Evolutionary conservation across 2,797 vertebrate genomes (phyloP).

Genomic region (Peromyscus eremicus): DNA sequence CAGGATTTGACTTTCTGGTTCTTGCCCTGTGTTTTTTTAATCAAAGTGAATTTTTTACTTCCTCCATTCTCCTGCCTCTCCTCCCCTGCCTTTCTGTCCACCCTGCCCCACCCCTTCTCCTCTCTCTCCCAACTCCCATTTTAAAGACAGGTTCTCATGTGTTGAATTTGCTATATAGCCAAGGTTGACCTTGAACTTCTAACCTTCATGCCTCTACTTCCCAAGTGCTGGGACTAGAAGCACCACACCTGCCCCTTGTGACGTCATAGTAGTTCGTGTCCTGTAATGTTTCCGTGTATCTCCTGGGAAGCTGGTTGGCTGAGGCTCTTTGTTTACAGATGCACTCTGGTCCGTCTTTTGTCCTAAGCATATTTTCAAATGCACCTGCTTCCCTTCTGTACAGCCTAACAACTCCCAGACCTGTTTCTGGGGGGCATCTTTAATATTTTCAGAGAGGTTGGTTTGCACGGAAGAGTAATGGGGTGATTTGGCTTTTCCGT

Average conservation of each 20-base stretch:
- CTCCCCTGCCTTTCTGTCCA: background rate
- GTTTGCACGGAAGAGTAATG: background rate
- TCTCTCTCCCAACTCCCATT: no score
- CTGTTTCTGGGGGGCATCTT: background rate
- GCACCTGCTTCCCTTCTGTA: background rate
- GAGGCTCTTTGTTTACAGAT: background rate
- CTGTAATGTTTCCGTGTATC: background rate
- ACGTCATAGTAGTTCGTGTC: background rate
- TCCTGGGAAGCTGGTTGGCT: background rate
- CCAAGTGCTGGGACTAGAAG: background rate
- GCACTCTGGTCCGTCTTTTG: background rate
- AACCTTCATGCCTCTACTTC: background rate
- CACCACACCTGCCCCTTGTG: background rate
- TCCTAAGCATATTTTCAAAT: background rate
- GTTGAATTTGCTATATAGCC: background rate
- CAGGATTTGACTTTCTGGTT: background rate
- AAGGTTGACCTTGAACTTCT: background rate
- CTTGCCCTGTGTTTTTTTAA: background rate
- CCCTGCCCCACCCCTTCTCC: rapidly evolving
- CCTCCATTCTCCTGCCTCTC: background rate
- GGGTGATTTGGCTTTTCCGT: background rate
- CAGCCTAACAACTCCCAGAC: background rate
- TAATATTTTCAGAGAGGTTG: background rate
- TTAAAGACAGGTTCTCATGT: background rate
- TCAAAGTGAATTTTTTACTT: background rate